phyloP scores from a whole-genome alignment of 2,888 invertebrate genomes.

The Cephus sareptanus region DNA sequence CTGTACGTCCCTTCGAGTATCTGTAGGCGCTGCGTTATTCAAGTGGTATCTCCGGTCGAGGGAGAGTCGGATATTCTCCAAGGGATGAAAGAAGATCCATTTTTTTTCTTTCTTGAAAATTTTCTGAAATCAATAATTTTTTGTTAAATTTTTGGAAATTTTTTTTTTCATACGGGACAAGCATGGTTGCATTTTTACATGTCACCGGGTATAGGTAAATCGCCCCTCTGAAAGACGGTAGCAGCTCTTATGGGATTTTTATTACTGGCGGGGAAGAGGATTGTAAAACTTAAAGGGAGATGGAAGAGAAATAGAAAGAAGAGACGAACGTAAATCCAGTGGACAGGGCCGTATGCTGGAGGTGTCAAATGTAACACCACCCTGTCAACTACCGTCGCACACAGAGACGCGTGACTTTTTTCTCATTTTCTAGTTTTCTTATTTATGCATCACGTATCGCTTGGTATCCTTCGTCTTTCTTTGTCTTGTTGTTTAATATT shows the following conservation, averaged over 20 bases:
- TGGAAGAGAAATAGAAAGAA: background rate
- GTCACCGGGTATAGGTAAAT: background rate
- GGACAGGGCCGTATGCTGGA: slow-evolving; percentile 14
- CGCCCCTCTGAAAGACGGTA: background rate
- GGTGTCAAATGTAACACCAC: slow-evolving; percentile 62
- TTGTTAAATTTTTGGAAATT: background rate
- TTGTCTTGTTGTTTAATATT: background rate
- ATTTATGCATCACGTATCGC: background rate
- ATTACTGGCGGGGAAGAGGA: background rate
- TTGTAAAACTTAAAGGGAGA: background rate
- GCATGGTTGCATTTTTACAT: background rate
- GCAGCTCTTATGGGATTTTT: background rate
- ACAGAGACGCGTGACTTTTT: slow-evolving; percentile 44
- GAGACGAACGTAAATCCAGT: background rate
- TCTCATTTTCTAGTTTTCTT: slow-evolving; percentile 19
- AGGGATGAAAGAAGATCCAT: background rate
- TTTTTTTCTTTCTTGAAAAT: too few relatives aligned
- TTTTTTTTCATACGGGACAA: background rate
- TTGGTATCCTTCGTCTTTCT: background rate
- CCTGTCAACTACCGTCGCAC: slow-evolving; percentile 59
- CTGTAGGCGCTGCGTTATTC: slow-evolving; percentile 9
- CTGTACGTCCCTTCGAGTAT: slow-evolving; percentile 7
- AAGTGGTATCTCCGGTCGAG: background rate
- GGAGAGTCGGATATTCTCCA: background rate
- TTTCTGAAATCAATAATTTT: background rate